Evolutionary conservation across 2,888 invertebrate genomes (phyloP).

Genomic region (Cataglyphis altisquamis): DNA sequence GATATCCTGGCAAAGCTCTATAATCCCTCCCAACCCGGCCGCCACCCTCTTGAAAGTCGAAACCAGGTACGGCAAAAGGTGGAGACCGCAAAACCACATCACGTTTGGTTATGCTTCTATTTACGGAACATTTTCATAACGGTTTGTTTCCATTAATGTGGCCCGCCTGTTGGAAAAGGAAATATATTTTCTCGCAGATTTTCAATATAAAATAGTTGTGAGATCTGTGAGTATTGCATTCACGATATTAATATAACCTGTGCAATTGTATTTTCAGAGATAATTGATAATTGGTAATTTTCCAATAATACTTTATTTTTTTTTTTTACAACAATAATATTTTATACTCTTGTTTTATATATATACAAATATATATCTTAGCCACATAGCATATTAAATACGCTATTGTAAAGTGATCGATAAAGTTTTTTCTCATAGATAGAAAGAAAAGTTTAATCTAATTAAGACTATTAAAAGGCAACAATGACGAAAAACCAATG

Average conservation of each 20-base stretch:
- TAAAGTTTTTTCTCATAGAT: neutral
- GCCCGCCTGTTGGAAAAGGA: constrained; percentile 62
- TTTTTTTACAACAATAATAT: neutral
- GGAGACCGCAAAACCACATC: constrained; percentile 79
- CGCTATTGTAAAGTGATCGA: neutral
- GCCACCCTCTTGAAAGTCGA: constrained; percentile 84
- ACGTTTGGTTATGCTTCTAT: constrained; percentile 77
- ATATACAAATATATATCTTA: neutral
- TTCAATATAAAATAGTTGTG: constrained; percentile 13
- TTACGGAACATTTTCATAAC: constrained; percentile 77
- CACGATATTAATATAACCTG: neutral
- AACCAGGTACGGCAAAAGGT: constrained; percentile 79
- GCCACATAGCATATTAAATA: neutral
- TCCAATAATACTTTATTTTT: neutral
- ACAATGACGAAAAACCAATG: constrained; percentile 29
- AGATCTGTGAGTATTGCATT: constrained; percentile 27
- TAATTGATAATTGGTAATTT: neutral
- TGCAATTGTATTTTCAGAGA: neutral
- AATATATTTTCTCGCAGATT: constrained; percentile 60
- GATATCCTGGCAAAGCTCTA: constrained; percentile 86
- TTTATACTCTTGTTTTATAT: neutral
- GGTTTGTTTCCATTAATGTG: constrained; percentile 76
- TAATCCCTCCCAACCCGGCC: constrained; percentile 83
- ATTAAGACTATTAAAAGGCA: constrained; percentile 37
- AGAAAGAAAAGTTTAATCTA: constrained; percentile 2